These are phyloP conservation scores for Limnephilus auricula DNA, from an alignment of 2,888 invertebrate genomes.

Conservation along the genomic window DNA sequence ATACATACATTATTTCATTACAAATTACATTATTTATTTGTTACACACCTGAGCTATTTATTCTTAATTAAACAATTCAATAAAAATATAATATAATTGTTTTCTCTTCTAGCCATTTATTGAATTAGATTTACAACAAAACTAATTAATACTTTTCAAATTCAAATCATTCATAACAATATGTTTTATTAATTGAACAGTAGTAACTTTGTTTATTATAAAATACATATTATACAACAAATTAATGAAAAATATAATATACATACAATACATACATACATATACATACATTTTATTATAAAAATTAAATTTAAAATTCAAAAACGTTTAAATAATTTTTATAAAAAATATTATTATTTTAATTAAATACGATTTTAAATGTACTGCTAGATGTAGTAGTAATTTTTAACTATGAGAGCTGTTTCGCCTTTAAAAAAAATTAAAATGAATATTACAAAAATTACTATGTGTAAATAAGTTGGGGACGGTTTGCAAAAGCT, in stretches of 20 bases:
- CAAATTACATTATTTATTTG: background rate
- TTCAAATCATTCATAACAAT: background rate
- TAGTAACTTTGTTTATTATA: background rate
- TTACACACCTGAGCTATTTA: background rate
- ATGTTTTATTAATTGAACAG: background rate
- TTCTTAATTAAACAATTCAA: background rate
- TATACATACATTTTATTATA: background rate
- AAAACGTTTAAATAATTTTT: background rate
- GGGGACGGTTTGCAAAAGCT: background rate
- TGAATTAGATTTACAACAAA: background rate
- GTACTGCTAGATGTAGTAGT: background rate
- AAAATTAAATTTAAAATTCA: background rate
- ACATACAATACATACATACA: too few species aligned
- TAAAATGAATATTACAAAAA: too few species aligned
- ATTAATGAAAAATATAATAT: background rate
- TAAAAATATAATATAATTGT: background rate
- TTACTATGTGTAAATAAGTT: background rate
- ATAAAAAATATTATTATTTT: background rate
- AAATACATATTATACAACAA: background rate
- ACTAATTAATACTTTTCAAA: background rate
- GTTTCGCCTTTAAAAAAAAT: background rate
- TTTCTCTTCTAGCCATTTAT: background rate
- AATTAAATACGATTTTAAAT: background rate
- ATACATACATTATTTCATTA: background rate
- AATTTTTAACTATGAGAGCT: background rate